Evolutionary conservation across 2,797 vertebrate species (phyloP), one percentile per base, ranked within the genome.

Genomic region (Allobates femoralis): DNA sequence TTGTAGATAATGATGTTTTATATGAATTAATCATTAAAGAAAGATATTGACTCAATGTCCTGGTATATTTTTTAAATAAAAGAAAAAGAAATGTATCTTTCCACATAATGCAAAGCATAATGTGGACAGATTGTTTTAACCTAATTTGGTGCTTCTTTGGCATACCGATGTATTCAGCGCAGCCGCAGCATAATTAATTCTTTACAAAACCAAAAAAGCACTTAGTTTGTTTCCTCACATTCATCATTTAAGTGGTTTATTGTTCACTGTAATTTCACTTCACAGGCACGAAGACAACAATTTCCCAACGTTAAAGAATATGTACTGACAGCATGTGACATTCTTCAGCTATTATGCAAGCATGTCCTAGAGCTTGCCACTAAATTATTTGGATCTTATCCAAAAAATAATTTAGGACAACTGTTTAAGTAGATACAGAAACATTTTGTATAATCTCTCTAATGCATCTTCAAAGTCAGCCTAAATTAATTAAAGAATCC

Each of bases 251-350:
- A 71, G 81, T 51, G 5, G 21, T 83, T 84, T 71, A 53, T 28
- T 84, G 73, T 66, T 5, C 56, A 62, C 10, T 76, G n/a, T 50
- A 60, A 76, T 18, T 50, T 46, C 26, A 23, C 19, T 53, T 34
- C 73, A 50, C 23, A 56, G 23, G 4, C 21, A 55, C 1, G 14
- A 16, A 50, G 26, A 71, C 10, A 30, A 82, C 32, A 73, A 74
- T 32, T 73, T 41, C 30, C 66, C 55, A 74, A 60, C 16, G 46
- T 46, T 12, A 75, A 82, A 34, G 21, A n/a, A 78, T 21, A 58
- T 23, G 79, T 75, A 81, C 81, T 86, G 58, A 76, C 71, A 81
- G 80, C 79, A 82, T 55, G 73, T 86, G 71, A 77, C 85, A 81
- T 86, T 86, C 50, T 75, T 82, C 32, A 56, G 30, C 50, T 41